Evolutionary conservation across 2,888 invertebrate genomes (phyloP), one percentile per base, ranked within the genome.

Genomic region (Hemistola chrysoprasaria): DNA sequence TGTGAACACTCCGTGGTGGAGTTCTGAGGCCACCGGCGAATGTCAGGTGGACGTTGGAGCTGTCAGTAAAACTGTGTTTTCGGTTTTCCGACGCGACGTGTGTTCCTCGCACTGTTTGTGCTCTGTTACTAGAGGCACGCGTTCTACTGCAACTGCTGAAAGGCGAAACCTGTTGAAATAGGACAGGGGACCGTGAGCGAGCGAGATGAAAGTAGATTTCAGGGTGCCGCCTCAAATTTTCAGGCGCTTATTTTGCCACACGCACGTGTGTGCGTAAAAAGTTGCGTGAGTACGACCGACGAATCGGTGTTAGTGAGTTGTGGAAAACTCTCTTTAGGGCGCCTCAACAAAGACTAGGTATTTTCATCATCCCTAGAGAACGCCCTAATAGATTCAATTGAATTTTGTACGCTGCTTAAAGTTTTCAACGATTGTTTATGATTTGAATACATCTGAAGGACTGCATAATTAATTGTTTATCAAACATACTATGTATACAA

Each of bases 91-190:
- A 68, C 61, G 77, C 78, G 78, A 82, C 78, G 83, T 86, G 85
- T 83, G 80, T 74, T 77, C 72, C 60, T 64, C 79, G 74, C 70
- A 71, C 84, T 79, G 84, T 85, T 86, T 82, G 85, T 80, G 78
- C 85, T 77, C 79, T 68, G 80, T 79, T 82, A 86, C 85, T 84
- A 85, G 76, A 74, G 83, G 78, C 82, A 86, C 86, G 84, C 83
- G 78, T 75, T 78, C 76, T 65, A 71, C 78, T 84, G 85, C 82
- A 79, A 79, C 75, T 70, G 72, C 81, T 87, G 85, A 87, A 84
- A 88, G 74, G 80, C 79, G 84, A 86, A 87, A 88, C 88, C 88
- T 88, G 88, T 88, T 88, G 88, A 87, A 87, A 85, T 87, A 75
- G 84, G 78, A 84, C 72, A 59, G 78, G 71, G 69, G 69, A 71